phyloP scores from a whole-genome alignment of 92 coral and sea anemone genomes.

The Actinernus sp. region DNA sequence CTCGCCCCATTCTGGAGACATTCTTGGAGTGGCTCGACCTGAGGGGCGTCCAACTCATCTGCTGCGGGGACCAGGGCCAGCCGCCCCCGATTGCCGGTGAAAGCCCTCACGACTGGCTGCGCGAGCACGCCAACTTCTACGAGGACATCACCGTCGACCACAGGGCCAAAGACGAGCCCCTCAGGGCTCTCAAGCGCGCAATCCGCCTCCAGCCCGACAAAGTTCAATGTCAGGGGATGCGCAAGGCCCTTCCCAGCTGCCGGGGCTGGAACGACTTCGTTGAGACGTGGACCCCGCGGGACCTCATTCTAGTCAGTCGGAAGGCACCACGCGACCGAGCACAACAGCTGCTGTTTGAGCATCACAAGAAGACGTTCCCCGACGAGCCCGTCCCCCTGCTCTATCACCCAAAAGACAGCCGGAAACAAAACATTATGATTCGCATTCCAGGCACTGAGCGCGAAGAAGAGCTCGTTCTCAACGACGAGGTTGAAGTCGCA shows the following conservation, averaged over 20 bases:
- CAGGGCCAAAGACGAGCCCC: constrained; percentile 1
- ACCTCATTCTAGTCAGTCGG: background rate
- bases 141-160: background rate
- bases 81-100: too few relatives aligned
- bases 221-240: too few relatives aligned
- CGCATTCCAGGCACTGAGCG: constrained; percentile 11
- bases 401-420: too few relatives aligned
- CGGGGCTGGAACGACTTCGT: constrained; percentile 10
- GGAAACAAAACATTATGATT: background rate
- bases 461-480: constrained; percentile 3
- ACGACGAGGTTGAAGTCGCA: constrained; percentile 15
- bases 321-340: background rate
- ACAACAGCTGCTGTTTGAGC: background rate
- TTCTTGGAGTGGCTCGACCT: constrained; percentile 4
- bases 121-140: background rate
- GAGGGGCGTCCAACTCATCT: constrained; percentile 3
- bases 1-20: background rate
- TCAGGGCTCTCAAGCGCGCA: background rate
- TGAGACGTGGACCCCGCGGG: constrained; percentile 8
- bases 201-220: constrained; percentile 14
- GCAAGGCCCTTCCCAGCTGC: too few relatives aligned
- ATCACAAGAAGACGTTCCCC: background rate
- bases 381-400: background rate
- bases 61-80: too few relatives aligned
- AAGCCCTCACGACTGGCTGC: constrained; percentile 9